Evolutionary conservation across 2,797 vertebrate species (phyloP), one percentile per base, ranked within the genome.

Genomic region (Enteromius unitaeniatus): DNA sequence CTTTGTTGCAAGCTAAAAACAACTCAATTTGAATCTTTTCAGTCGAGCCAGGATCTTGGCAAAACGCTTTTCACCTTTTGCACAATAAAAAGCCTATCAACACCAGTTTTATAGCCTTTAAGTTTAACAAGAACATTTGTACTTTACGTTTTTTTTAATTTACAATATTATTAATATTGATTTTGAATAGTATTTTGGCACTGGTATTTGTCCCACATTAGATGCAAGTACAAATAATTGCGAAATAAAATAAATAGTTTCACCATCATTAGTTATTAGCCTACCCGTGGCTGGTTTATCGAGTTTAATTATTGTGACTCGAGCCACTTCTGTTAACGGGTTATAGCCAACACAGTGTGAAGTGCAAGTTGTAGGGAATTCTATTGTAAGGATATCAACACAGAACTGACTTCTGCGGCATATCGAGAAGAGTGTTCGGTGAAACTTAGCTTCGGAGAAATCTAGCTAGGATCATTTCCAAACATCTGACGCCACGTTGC

Each of bases 401-500:
- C 51, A 81, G 6, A 26, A 75, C 26, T 34, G 1, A 9, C 51
- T 68, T 28, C 1, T 19, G 28, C 7, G 23, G 2, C 31, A 11
- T 17, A 7, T 37, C 34, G 17, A 58, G 34, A 10, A 60, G 26
- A 55, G 65, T 21, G 40, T 34, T 64, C 1, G 37, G 28, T 37
- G 15, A 37, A 70, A 80, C 26, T 28, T n/a, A 79, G 28, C 45
- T 11, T 47, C 10, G 19, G 23, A 55, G 28, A 78, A 49, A 73
- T 51, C 21, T 8, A 60, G 53, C 34, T 13, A 58, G 28, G 62
- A 79, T 64, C n/a, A 86, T 85, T 86, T 85, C 60, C 72, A 80
- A 79, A 80, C 62, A 79, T 80, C 82, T 79, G 51, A 85, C 80
- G 83, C 69, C 69, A 83, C 55, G 49, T 77, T 83, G 79, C 77